Evolutionary conservation across 1,140 invertebrate genomes (phyloP), one percentile per base, ranked within the genome.

Genomic region (Belonocnema kinseyi): DNA sequence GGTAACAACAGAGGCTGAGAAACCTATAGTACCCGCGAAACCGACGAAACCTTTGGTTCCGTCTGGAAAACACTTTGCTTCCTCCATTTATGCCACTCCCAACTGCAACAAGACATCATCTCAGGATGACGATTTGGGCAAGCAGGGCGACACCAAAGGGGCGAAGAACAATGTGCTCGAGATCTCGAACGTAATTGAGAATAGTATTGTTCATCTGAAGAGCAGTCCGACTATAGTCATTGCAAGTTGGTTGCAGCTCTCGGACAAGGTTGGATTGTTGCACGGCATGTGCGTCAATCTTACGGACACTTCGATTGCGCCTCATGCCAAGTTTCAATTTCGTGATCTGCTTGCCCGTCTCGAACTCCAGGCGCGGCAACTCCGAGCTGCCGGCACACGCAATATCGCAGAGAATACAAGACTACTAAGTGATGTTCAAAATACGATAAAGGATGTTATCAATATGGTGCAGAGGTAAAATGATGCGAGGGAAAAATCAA

Each of bases 251-350:
- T 92, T 97, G n/a, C 96, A 97, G 85, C 91, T 97, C 2, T 96
- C 96, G 1, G 96, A 97, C 85, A 97, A 97, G 86, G 93, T 97
- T 12, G 95, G 95, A 54, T 90, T 95, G 58, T 92, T 97, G 54
- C 95, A 97, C 83, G 93, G 94, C 1, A 95, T 95, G 77, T 97
- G 96, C 88, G 92, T 94, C 53, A 94, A 93, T 54, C 95, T 96
- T 74, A 93, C 94, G 0, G 95, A 96, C 78, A 92, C 92, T 50
- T 93, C 95, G 4, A 95, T 97, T 79, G 94, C 97, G 19, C 96
- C 97, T 17, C 96, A 97, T 86, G 94, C 96, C 40, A 95, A 97
- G 76, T 97, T 98, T 88, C 96, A 97, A 82, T 95, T 98, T 85
- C 94, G 97, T 12, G 97, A 98, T 87, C 92, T 98, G 74, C 93